Conservation (phyloP, 2,113 vertebrate genomes). For the Megatriorchis doriae region DNA sequence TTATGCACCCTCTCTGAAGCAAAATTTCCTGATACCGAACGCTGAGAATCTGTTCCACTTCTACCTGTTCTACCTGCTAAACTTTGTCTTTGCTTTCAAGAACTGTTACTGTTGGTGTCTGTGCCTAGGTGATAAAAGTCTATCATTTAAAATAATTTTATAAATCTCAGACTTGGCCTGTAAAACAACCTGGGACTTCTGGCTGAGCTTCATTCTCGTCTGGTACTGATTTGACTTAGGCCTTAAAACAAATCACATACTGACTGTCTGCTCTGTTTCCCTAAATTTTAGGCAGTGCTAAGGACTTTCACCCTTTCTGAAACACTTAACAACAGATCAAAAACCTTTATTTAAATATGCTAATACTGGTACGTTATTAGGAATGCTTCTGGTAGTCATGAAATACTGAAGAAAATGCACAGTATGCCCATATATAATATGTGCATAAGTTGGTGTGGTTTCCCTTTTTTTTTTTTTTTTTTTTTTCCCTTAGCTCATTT, state of each 20-base stretch:
- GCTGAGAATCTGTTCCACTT: neutral
- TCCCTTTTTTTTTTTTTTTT: neutral
- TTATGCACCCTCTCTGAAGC: neutral
- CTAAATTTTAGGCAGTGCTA: neutral
- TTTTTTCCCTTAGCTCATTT: neutral
- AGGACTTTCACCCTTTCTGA: neutral
- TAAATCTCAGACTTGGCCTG: neutral
- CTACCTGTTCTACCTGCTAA: slow-evolving; percentile 40
- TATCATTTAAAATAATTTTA: neutral
- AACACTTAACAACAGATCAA: neutral
- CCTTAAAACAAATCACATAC: neutral
- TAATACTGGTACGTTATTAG: neutral
- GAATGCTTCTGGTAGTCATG: neutral
- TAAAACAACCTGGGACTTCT: neutral
- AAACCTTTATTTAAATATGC: neutral
- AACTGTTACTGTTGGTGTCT: slow-evolving; percentile 55
- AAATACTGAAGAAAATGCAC: neutral
- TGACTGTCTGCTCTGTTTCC: slow-evolving; percentile 51
- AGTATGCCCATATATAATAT: neutral
- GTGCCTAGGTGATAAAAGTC: neutral
- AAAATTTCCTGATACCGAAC: neutral
- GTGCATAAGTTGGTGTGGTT: neutral
- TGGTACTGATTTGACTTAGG: neutral
- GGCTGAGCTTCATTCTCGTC: slow-evolving; percentile 8
- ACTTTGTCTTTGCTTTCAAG: slow-evolving; percentile 49